Evolutionary conservation across 2,888 invertebrate genomes (phyloP).

Genomic region (Mechanitis mazaeus): DNA sequence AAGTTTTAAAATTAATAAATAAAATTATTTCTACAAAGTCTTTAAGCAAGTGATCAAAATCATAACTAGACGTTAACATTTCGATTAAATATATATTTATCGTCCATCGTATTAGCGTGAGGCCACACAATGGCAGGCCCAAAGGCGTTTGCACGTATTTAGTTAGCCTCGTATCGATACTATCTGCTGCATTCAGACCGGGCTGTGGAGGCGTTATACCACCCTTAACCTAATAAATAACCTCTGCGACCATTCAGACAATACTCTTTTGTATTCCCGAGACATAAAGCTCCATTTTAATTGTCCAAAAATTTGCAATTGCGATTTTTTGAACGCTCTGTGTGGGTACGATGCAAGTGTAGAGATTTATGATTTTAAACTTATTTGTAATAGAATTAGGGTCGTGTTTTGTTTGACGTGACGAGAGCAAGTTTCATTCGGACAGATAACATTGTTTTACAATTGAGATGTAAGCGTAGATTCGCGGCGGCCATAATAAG

Average conservation of each 20-base stretch:
- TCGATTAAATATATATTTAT: conserved; percentile 7
- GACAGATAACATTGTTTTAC: conserved; percentile 60
- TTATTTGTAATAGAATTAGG: conserved; percentile 24
- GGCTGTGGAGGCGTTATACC: conserved; percentile 53
- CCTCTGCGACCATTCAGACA: conserved; percentile 33
- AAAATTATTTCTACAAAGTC: neutral
- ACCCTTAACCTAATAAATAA: conserved; percentile 55
- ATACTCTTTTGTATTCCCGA: conserved; percentile 35
- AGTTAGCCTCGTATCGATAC: conserved; percentile 49
- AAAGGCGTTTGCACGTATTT: conserved; percentile 52
- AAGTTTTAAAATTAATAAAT: neutral
- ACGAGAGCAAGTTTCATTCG: conserved; percentile 32
- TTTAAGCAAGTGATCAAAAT: neutral
- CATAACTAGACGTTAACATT: conserved; percentile 2
- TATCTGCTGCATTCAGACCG: conserved; percentile 46
- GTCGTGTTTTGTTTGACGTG: conserved; percentile 34
- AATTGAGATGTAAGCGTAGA: conserved; percentile 64
- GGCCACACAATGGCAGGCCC: conserved; percentile 38
- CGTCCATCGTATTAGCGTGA: conserved; percentile 18
- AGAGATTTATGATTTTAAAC: conserved; percentile 30
- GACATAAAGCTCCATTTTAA: conserved; percentile 36
- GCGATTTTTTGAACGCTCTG: conserved; percentile 32
- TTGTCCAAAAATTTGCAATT: conserved; percentile 23
- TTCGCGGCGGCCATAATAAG: conserved; percentile 50
- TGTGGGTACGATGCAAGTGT: conserved; percentile 29